A percentile compares a stretch with the other conserved stretches of the same genome.
Conservation (phyloP, 1,140 invertebrate species). For the Dinothrombium tinctorium region DNA sequence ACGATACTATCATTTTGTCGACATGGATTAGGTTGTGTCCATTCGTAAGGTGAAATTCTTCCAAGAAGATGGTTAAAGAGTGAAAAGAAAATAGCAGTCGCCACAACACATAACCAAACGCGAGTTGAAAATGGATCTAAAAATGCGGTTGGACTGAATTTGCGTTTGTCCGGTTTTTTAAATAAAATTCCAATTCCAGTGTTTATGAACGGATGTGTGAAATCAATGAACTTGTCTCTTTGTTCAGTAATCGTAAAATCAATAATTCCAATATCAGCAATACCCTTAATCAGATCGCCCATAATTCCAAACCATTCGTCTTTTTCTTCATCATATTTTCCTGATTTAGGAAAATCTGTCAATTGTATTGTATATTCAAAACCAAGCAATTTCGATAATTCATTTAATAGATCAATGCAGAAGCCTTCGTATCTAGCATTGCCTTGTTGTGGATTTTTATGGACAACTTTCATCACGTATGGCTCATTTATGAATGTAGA, state of each 20-base stretch:
- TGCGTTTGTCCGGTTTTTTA: conserved; percentile 65
- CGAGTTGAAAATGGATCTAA: conserved; percentile 78
- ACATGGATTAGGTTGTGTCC: conserved; percentile 75
- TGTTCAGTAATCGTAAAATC: conserved; percentile 24
- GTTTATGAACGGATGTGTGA: conserved; percentile 20
- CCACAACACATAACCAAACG: conserved; percentile 83
- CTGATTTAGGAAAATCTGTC: conserved; percentile 48
- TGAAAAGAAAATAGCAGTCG: conserved; percentile 73
- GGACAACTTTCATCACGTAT: conserved; percentile 10
- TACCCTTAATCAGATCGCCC: conserved; percentile 42
- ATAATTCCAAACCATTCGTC: conserved; percentile 49
- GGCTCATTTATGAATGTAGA: conserved; percentile 6
- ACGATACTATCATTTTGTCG: conserved; percentile 26
- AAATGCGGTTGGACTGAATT: conserved; percentile 79
- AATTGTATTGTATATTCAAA: conserved; percentile 22
- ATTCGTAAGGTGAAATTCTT: conserved; percentile 92
- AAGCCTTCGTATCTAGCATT: conserved; percentile 50
- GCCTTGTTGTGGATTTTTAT: conserved; percentile 29
- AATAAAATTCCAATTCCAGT: conserved; percentile 25
- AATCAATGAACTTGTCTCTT: conserved; percentile 22
- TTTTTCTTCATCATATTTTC: conserved; percentile 37
- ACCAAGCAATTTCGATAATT: conserved; percentile 25
- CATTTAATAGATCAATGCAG: conserved; percentile 46
- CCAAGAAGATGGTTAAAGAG: conserved; percentile 87
- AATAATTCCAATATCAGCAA: conserved; percentile 24